Evolutionary conservation across 2,113 vertebrate genomes (phyloP), one percentile per base, ranked within the genome.

Genomic region (Hyaena hyaena): DNA sequence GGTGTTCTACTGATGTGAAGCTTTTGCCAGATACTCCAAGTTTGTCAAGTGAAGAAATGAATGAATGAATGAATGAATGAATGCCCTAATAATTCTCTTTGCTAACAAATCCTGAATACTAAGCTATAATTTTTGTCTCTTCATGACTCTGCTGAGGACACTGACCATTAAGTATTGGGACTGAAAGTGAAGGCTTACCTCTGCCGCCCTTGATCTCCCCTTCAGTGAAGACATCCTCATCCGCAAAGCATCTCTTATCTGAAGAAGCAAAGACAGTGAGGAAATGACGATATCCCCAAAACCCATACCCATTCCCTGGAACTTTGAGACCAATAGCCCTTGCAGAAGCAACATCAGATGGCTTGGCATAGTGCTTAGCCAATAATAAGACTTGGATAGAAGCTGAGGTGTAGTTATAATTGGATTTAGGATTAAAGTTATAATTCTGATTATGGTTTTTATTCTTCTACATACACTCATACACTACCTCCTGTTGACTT

Each of bases 211-310:
- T 11, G 98, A 92, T 19, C 53, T 98, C 8, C 1, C 10, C 92
- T 96, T 93, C 90, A 97, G 28, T 24, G 98, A 97, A 97, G 26
- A 88, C 86, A 98, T 86, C 45, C 66, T 98, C 91, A 98, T 97
- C 77, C 65, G 98, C 87, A 99, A 95, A 88, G 98, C 97, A 97
- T 99, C 98, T 98, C 98, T 98, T 3, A 98, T 99, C 98, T 99
- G 86, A 12, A 94, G 77, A 92, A 89, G n/a, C 33, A 98, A 74
- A 16, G 31, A 82, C 45, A 66, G 28, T 50, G n/a, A 73, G 33
- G n/a, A 89, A 83, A 82, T 12, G 76, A 58, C 43, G 87, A 14
- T 4, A 48, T 48, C 10, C 35, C 45, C 55, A 82, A 63, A 17
- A 4, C 33, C 69, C 31, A 93, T 39, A 76, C 4, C 3, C 12